phyloP scores from a whole-genome alignment of 2,113 vertebrate species.

The Burhinus bistriatus region DNA sequence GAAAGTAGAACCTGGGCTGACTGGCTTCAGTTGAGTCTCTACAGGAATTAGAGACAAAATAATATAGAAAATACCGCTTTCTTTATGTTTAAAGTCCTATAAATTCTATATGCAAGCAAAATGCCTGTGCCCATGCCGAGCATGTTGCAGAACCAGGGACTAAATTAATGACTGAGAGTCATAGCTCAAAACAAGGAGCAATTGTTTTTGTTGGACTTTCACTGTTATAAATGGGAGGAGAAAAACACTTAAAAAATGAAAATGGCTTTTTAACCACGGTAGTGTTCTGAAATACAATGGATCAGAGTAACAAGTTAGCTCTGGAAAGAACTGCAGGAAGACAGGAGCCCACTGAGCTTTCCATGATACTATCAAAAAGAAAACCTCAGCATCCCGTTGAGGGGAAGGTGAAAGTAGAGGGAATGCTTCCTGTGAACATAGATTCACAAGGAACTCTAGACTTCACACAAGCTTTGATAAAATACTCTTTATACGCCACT shows the following conservation, averaged over 20 bases:
- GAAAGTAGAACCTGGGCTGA: background rate
- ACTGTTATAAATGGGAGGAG: background rate
- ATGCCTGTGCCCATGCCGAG: background rate
- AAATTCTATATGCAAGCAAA: background rate
- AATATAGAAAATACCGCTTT: background rate
- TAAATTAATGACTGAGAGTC: background rate
- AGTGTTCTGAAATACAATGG: background rate
- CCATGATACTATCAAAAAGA: background rate
- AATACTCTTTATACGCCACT: background rate
- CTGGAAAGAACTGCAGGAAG: background rate
- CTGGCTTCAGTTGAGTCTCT: background rate
- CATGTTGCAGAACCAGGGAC: background rate
- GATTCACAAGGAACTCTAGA: background rate
- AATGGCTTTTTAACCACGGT: background rate
- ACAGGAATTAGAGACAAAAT: background rate
- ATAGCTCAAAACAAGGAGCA: background rate
- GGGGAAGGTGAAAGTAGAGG: background rate
- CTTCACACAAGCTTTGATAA: background rate
- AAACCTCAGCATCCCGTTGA: background rate
- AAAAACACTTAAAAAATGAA: background rate
- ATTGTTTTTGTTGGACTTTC: background rate
- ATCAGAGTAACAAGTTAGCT: background rate
- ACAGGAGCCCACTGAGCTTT: background rate
- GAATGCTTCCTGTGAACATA: background rate
- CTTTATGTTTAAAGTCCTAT: background rate